Conservation (phyloP, 2,888 invertebrate species). For the Eurytoma adleriae region DNA sequence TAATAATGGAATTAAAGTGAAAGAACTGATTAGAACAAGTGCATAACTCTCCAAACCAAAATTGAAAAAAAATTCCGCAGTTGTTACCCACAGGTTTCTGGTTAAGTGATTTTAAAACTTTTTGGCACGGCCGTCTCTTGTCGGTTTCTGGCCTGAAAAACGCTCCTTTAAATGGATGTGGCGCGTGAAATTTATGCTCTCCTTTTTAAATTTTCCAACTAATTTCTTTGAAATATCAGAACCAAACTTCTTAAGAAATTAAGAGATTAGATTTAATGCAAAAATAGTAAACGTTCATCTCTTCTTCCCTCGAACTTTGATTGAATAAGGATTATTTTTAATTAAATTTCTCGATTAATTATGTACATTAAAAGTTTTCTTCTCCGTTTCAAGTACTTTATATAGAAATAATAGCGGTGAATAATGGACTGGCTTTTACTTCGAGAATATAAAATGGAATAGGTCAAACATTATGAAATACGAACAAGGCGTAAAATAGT, state of each 20-base stretch:
- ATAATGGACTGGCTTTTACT: too few species aligned
- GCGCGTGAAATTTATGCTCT: constrained; percentile 47
- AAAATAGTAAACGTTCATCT: too few species aligned
- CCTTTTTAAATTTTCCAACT: constrained; percentile 43
- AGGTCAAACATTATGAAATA: too few species aligned
- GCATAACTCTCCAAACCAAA: constrained; percentile 35
- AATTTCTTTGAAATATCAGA: constrained; percentile 47
- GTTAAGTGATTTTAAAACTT: constrained; percentile 54
- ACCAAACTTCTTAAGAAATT: constrained; percentile 27
- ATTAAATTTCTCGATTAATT: too few species aligned
- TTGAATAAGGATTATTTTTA: too few species aligned
- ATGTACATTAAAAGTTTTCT: too few species aligned
- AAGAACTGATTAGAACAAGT: constrained; percentile 6
- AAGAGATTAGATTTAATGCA: neutral
- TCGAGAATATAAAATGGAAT: too few species aligned
- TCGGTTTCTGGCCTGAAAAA: constrained; percentile 40
- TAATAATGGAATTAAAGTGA: constrained; percentile 2
- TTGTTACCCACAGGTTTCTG: constrained; percentile 49
- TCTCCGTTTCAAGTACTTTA: too few species aligned
- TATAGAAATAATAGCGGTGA: too few species aligned
- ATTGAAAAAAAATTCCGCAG: constrained; percentile 32
- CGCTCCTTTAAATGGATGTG: constrained; percentile 47
- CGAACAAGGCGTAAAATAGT: too few species aligned
- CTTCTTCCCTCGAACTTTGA: too few species aligned
- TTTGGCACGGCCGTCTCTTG: constrained; percentile 45